These are phyloP conservation scores for Knipowitschia caucasica DNA, from an alignment of 2,797 vertebrate genomes.

Conservation along the genomic window DNA sequence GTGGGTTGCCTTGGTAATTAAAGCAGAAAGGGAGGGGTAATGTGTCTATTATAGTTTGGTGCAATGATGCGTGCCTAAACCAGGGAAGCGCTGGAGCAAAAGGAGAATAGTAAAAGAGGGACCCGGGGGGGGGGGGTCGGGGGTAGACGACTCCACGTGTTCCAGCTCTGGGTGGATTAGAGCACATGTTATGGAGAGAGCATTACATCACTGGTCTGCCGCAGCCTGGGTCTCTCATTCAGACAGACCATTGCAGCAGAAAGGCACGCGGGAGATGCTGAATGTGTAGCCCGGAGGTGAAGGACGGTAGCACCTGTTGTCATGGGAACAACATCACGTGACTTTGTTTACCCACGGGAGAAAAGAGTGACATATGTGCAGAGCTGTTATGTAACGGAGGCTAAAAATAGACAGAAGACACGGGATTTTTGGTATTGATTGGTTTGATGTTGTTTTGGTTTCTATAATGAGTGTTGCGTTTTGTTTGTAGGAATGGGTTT, in stretches of 20 bases:
- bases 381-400: constrained; percentile 12
- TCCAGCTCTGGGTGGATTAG: constrained; percentile 51
- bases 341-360: constrained; percentile 16
- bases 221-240: constrained; percentile 39
- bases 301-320: constrained; percentile 59
- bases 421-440: constrained; percentile 1
- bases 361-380: constrained; percentile 10
- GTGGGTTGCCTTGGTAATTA: constrained; percentile 80
- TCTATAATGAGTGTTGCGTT: too few relatives aligned
- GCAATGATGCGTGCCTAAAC: constrained; percentile 68
- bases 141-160: constrained; percentile 62
- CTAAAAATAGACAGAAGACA: constrained; percentile 15
- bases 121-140: constrained; percentile 43
- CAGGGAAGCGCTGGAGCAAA: constrained; percentile 66
- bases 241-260: constrained; percentile 32
- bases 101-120: constrained; percentile 53
- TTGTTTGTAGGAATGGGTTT: too few relatives aligned
- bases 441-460: not conserved
- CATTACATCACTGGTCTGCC: constrained; percentile 62
- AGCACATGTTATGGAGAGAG: constrained; percentile 51
- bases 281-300: constrained; percentile 16
- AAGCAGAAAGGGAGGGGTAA: constrained; percentile 43
- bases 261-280: constrained; percentile 7
- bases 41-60: constrained; percentile 60
- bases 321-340: not conserved